Conservation (phyloP, 2,797 vertebrate species). For the Sarcoramphus papa region DNA sequence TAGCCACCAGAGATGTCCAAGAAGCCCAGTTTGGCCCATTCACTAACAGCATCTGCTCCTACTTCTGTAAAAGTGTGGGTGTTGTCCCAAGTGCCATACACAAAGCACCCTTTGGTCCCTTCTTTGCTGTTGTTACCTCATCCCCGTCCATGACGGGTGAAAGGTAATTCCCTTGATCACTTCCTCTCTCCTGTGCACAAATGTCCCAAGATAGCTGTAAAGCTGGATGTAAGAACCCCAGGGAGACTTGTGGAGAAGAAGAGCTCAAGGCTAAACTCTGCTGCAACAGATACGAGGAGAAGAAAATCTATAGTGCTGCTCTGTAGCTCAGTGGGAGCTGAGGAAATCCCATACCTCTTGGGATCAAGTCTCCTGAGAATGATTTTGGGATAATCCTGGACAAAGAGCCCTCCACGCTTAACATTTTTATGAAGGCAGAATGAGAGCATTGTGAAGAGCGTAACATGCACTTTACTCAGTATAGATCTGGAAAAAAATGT, state of each 20-base stretch:
- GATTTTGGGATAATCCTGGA: neutral
- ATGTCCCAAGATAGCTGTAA: neutral
- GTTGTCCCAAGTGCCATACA: neutral
- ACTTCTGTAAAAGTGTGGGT: neutral
- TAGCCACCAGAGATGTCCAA: neutral
- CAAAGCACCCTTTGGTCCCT: neutral
- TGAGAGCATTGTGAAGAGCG: neutral
- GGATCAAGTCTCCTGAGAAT: neutral
- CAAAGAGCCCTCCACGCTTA: neutral
- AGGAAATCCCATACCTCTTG: neutral
- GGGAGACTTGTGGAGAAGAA: neutral
- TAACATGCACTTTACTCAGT: constrained; percentile 18
- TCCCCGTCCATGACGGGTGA: neutral
- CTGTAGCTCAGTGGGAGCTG: neutral
- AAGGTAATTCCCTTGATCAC: neutral
- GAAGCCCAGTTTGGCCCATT: neutral
- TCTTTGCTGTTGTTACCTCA: neutral
- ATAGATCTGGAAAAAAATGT: constrained; percentile 55
- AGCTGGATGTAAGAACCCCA: neutral
- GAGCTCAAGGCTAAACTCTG: neutral
- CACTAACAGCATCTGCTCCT: neutral
- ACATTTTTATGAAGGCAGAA: constrained; percentile 12
- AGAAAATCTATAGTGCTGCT: neutral
- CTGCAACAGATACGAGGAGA: neutral
- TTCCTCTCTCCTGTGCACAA: neutral